Evolutionary conservation across 2,113 vertebrate species (phyloP), one percentile per base, ranked within the genome.

Genomic region (Engraulis encrasicolus): DNA sequence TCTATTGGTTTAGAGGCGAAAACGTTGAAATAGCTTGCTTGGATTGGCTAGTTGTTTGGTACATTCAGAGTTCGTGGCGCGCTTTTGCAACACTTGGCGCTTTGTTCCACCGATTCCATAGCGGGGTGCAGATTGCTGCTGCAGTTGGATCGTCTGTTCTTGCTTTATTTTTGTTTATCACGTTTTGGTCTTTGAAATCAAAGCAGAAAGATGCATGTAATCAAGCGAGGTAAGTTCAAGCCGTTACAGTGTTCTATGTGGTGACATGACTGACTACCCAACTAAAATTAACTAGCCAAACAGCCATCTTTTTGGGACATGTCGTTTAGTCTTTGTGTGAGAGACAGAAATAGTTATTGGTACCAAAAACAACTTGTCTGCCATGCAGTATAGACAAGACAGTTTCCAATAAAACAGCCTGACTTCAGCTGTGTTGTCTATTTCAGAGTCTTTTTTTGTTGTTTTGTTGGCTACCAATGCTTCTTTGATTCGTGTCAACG

Each of bases 151-250:
- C 27, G 31, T 34, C 27, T 74, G 66, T 12, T 31, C 58, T 31
- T 66, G n/a, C 27, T 11, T 66, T 66, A n/a, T n/a, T n/a, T n/a
- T n/a, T n/a, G n/a, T 66, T 1, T 45, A 31, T 66, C 58, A 15
- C n/a, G 58, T 12, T 11, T 45, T 82, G 1, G 34, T 82, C 37
- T 17, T 4, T 17, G 12, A 31, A 78, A 34, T 74, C 79, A 2
- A 80, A 50, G 19, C n/a, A 71, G 81, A 77, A 93, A 86, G 80
- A 99, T 98, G 97, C 96, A 97, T 84, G 97, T 99, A 52, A 94
- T 98, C n/a, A 98, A 98, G 89, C 89, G 97, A 93, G 97, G 97
- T 98, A 93, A 82, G 90, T 86, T 78, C 0, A 0, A 83, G 0
- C 23, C 50, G 37, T 38, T 52, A 6, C 14, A 31, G 23, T 0